Percentiles rank a stretch among this genome's conserved stretches.
These are phyloP conservation scores for Chaetodon auriga DNA, from an alignment of 2,113 vertebrate species.

Conservation along the genomic window DNA sequence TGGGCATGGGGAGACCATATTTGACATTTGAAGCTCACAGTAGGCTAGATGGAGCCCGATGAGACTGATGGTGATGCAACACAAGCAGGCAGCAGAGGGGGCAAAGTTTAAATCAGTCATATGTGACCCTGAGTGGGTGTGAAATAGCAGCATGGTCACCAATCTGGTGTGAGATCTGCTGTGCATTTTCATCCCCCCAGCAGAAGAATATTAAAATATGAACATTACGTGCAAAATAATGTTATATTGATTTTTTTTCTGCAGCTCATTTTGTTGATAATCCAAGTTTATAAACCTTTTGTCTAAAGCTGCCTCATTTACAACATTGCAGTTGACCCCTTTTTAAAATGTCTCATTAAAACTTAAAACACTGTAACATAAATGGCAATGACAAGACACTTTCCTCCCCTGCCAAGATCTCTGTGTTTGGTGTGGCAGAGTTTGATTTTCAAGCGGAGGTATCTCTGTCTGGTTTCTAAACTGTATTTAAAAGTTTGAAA, in stretches of 20 bases:
- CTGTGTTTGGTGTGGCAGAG: no score
- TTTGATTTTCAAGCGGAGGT: no score
- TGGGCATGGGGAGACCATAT: not conserved
- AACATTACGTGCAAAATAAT: not conserved
- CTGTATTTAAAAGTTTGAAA: no score
- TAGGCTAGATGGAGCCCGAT: conserved; percentile 20
- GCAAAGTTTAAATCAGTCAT: conserved; percentile 46
- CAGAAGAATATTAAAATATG: not conserved
- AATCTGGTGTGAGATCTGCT: conserved; percentile 36
- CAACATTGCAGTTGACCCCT: not conserved
- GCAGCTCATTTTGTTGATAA: not conserved
- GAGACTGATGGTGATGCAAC: not conserved
- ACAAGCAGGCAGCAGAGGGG: conserved; percentile 18
- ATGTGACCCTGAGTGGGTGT: conserved; percentile 31
- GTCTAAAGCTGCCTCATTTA: not conserved
- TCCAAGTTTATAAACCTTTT: not conserved
- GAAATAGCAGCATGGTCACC: conserved; percentile 37
- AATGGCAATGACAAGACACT: not conserved
- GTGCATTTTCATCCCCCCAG: not conserved
- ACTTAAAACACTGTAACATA: not conserved
- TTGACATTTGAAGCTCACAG: conserved; percentile 44
- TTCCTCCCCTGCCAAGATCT: not conserved
- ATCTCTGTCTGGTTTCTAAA: no score
- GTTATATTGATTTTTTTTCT: not conserved
- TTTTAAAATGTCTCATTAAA: not conserved